phyloP scores from a whole-genome alignment of 2,113 vertebrate genomes.

The Alectura lathami region DNA sequence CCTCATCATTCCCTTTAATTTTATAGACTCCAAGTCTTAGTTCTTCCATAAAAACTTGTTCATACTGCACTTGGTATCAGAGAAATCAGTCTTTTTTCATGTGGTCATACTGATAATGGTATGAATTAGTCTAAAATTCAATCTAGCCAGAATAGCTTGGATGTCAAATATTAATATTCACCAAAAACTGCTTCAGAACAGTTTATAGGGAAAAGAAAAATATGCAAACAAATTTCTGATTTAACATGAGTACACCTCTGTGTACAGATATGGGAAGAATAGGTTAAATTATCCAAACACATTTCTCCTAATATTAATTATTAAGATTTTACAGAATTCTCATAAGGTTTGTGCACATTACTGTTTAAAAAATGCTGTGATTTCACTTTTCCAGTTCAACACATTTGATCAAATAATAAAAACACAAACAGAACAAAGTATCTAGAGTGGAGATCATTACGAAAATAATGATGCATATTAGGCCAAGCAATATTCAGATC shows the following conservation, averaged over 20 bases:
- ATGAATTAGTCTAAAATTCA: fast-evolving
- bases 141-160: not conserved
- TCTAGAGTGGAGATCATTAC: not conserved
- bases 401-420: not conserved
- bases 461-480: not conserved
- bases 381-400: not conserved
- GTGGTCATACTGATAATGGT: not conserved
- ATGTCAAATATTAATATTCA: not conserved
- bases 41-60: not conserved
- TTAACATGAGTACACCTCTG: not conserved
- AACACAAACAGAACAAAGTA: not conserved
- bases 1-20: not conserved
- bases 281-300: not conserved
- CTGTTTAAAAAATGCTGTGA: not conserved
- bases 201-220: not conserved
- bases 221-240: not conserved
- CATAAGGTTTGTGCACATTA: not conserved
- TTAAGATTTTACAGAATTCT: not conserved
- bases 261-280: not conserved
- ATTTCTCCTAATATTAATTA: not conserved
- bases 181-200: not conserved
- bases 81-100: not conserved
- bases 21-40: not conserved
- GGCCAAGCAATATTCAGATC: not conserved
- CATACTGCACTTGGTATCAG: not conserved